Percentiles rank a stretch among this genome's conserved stretches.
phyloP scores from a whole-genome alignment of 2,797 vertebrate species.

The Rallus crepitans region DNA sequence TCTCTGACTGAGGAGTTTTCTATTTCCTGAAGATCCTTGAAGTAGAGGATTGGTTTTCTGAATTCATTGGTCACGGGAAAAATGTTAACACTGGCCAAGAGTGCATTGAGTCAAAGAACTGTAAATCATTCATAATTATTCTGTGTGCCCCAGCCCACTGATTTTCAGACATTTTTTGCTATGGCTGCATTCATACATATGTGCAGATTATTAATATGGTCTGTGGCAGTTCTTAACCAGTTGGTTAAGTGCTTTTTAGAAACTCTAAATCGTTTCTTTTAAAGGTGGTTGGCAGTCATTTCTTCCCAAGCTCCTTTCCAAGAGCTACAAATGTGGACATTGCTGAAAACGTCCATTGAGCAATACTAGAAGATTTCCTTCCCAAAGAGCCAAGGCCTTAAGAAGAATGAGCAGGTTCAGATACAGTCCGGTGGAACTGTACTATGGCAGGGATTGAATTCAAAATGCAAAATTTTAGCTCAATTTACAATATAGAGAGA shows the following conservation, averaged over 20 bases:
- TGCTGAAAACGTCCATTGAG: background rate
- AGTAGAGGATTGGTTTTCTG: background rate
- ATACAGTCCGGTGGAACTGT: background rate
- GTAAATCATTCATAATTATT: conserved; percentile 21
- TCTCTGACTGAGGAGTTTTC: background rate
- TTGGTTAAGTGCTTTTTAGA: background rate
- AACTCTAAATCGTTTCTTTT: background rate
- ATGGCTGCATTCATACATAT: background rate
- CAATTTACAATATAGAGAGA: too few relatives aligned
- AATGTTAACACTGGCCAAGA: background rate
- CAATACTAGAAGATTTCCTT: background rate
- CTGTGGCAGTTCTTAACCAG: conserved; percentile 3
- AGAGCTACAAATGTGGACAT: background rate
- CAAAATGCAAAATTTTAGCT: background rate
- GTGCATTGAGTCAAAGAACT: conserved; percentile 14
- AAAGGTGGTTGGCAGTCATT: background rate
- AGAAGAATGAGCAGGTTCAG: background rate
- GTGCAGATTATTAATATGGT: conserved; percentile 7
- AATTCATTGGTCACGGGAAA: conserved; percentile 28
- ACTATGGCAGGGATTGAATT: background rate
- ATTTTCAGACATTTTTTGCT: conserved; percentile 25
- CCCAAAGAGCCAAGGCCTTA: background rate
- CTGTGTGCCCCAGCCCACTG: background rate
- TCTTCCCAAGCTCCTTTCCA: conserved; percentile 2
- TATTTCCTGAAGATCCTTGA: background rate